Evolutionary conservation across 2,113 vertebrate species (phyloP).

Genomic region (Phalacrocorax pelagicus): DNA sequence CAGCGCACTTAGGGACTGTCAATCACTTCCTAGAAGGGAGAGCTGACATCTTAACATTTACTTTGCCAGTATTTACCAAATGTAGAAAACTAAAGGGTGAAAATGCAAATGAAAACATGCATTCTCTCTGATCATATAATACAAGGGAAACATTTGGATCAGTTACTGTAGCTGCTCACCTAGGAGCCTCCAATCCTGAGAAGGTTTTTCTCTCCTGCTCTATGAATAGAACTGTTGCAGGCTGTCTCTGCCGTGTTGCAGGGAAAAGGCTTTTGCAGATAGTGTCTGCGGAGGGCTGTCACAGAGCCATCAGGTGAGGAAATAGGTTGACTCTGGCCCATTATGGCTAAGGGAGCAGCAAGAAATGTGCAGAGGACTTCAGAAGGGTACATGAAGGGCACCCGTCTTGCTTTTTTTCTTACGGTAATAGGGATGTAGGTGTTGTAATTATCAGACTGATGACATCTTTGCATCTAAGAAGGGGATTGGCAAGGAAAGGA

Average conservation of each 20-base stretch:
- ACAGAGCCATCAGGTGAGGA: not conserved
- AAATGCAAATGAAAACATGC: constrained; percentile 56
- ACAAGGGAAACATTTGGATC: constrained; percentile 23
- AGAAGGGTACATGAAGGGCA: not conserved
- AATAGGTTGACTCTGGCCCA: not conserved
- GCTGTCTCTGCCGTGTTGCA: not conserved
- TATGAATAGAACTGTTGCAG: constrained; percentile 40
- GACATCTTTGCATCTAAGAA: not conserved
- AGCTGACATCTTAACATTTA: constrained; percentile 66
- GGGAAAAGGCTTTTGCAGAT: not conserved
- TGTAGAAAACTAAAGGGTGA: constrained; percentile 49
- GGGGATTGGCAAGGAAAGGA: constrained; percentile 3
- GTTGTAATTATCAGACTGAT: constrained; percentile 6
- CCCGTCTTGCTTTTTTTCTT: not conserved
- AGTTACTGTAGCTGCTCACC: constrained; percentile 34
- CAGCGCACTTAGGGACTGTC: constrained; percentile 68
- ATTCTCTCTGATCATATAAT: not conserved
- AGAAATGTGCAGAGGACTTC: not conserved
- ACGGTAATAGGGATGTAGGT: not conserved
- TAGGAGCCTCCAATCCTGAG: constrained; percentile 17
- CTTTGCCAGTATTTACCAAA: constrained; percentile 63
- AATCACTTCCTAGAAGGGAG: constrained; percentile 64
- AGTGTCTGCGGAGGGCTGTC: not conserved
- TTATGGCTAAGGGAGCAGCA: not conserved
- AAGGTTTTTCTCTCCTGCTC: not conserved